A percentile compares a stretch with the other conserved stretches of the same genome.
These are phyloP conservation scores for Allenopithecus nigroviridis DNA, from an alignment of 2,797 vertebrate species.

Conservation along the genomic window DNA sequence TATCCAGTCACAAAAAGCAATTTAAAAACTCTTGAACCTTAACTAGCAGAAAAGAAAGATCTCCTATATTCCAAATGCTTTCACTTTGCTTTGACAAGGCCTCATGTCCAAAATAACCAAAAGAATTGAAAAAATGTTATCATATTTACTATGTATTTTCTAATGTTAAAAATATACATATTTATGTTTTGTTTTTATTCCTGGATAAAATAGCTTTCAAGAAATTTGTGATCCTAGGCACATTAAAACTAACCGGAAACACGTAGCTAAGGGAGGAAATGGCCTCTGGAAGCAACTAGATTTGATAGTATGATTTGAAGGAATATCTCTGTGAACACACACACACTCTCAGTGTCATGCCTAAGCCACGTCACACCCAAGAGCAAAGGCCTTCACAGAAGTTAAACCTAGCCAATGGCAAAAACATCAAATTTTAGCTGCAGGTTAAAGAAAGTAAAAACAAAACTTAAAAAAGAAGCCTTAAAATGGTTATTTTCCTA, in stretches of 20 bases:
- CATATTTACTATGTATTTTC: conserved; percentile 1
- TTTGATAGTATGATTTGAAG: not conserved
- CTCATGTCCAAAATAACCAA: conserved; percentile 43
- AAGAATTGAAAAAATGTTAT: not conserved
- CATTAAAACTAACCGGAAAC: conserved; percentile 28
- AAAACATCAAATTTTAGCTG: not conserved
- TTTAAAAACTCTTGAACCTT: conserved; percentile 73
- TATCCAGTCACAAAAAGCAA: conserved; percentile 51
- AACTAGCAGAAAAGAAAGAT: conserved; percentile 49
- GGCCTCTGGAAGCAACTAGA: not conserved
- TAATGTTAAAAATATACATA: conserved; percentile 26
- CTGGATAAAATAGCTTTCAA: not conserved
- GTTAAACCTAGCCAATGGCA: not conserved
- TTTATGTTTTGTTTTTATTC: not conserved
- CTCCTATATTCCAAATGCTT: not conserved
- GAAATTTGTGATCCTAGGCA: not conserved
- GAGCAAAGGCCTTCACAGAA: conserved; percentile 45
- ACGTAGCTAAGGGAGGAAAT: not conserved
- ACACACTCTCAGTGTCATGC: not conserved
- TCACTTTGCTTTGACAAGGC: conserved; percentile 31
- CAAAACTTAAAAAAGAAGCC: not conserved
- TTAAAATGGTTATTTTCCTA: conserved; percentile 24
- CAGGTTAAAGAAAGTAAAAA: conserved; percentile 47
- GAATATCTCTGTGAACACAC: not conserved
- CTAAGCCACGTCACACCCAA: conserved; percentile 22